Percentiles rank a stretch among this genome's conserved stretches.
phyloP scores from a whole-genome alignment of 2,888 invertebrate genomes.

The Pterobdella sp. region DNA sequence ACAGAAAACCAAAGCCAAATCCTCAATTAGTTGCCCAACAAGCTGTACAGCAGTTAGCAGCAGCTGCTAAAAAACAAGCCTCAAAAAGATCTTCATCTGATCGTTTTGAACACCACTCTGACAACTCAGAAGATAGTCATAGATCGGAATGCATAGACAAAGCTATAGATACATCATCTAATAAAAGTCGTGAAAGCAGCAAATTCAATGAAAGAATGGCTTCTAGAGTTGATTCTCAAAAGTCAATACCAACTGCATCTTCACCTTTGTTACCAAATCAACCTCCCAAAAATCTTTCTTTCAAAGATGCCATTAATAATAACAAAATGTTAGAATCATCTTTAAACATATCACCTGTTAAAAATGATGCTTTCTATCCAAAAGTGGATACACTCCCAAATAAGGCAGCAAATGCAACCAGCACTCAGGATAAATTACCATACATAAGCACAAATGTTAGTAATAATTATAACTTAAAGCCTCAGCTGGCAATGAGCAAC shows the following conservation, averaged over 20 bases:
- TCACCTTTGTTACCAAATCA: background rate
- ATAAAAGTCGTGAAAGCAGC: background rate
- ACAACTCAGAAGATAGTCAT: slow-evolving; percentile 30
- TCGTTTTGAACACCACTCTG: slow-evolving; percentile 23
- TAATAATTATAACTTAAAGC: slow-evolving; percentile 5
- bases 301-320: background rate
- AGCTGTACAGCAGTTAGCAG: slow-evolving; percentile 64
- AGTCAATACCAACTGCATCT: background rate
- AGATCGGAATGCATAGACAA: slow-evolving; percentile 13
- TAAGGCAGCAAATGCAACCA: background rate
- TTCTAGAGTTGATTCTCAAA: background rate
- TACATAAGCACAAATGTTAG: too few species aligned
- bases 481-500: slow-evolving; percentile 62
- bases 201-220: background rate
- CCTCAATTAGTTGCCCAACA: slow-evolving; percentile 93
- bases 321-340: background rate
- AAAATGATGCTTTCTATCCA: background rate
- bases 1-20: slow-evolving; percentile 86
- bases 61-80: slow-evolving; percentile 27
- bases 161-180: background rate
- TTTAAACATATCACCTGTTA: background rate
- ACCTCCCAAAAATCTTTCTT: background rate
- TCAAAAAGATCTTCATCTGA: slow-evolving; percentile 19
- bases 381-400: background rate
- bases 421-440: background rate